These are phyloP conservation scores for Leptinotarsa peninsularis DNA, from an alignment of 2,888 invertebrate genomes.

Conservation along the genomic window DNA sequence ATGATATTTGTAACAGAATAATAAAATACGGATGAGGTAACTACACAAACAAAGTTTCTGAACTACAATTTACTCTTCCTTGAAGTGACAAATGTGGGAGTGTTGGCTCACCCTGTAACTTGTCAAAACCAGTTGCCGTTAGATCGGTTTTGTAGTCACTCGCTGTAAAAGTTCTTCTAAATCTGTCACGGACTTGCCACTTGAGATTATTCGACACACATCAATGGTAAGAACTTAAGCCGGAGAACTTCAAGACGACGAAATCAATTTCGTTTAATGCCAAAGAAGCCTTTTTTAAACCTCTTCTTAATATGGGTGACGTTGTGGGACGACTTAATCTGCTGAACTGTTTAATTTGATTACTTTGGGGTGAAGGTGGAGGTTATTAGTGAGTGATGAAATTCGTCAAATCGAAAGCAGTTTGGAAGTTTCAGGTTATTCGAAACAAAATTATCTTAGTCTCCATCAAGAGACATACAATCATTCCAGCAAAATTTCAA, in stretches of 20 bases:
- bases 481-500: no score
- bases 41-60: no score
- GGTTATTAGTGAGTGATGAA: background rate
- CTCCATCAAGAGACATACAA: no score
- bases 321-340: slow-evolving; percentile 3
- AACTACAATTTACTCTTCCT: no score
- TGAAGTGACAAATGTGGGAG: background rate
- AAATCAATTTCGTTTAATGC: slow-evolving; percentile 25
- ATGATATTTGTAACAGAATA: no score
- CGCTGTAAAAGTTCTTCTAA: slow-evolving; percentile 40
- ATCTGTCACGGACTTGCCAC: slow-evolving; percentile 44
- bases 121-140: background rate
- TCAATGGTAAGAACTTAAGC: slow-evolving; percentile 17
- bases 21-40: no score
- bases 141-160: background rate
- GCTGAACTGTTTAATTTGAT: slow-evolving; percentile 9
- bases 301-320: slow-evolving; percentile 4
- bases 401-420: background rate
- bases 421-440: no score
- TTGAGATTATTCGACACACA: slow-evolving; percentile 37
- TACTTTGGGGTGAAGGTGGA: background rate
- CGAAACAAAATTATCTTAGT: no score
- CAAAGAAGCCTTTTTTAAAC: slow-evolving; percentile 13
- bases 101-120: background rate
- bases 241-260: slow-evolving; percentile 24